Base-by-base conservation (phyloP, 35 echinoderm and acorn worm species). In the Apostichopus japonicus region DNA sequence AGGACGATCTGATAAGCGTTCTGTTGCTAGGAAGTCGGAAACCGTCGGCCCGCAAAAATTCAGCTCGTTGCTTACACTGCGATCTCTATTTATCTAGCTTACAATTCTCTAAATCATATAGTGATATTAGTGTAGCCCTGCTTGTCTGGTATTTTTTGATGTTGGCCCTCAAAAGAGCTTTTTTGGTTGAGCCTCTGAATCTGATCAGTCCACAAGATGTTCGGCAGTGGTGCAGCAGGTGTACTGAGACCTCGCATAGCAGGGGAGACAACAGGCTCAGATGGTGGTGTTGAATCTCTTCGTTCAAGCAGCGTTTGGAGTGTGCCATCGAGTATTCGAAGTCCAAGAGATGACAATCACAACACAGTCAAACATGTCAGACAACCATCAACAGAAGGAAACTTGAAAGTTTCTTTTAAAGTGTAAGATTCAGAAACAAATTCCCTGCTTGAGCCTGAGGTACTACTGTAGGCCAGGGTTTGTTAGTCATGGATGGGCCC, bases 321-420 rank as follows among this genome's bases (percentile, higher is more conserved):
- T 56, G 65, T 84, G 8, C 91, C 79, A 6, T 80, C 91, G 25
- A 92, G 78, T 71, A 19, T 92, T 71, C 78, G 91, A 52, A 92
- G 91, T 73, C 55, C 44, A 2, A 65, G 62, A 5, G 78, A 92
- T 16, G 81, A 55, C 27, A 83, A 62, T 53, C 57, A 84, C 23
- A 83, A 79, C 44, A 91, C 25, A 33, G 79, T 70, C 23, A 82
- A 92, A 55, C 16, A 16, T 6, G 14, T 53, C 14, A 55, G 51
- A 22, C 63, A 84, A 53, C 91, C 91, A 24, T 58, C 65, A 2
- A 71, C 91, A 17, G 91, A 92, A 75, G 91, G 91, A 51, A 92
- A 92, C 65, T 24, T 92, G 24, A 80, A 83, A 25, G 55, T 92
- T 82, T 72, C 78, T 8, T 92, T 83, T 23, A 54, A 61, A 16